A percentile compares a stretch with the other conserved stretches of the same genome.
Conservation (phyloP, 2,113 vertebrate species). For the Vimba vimba region DNA sequence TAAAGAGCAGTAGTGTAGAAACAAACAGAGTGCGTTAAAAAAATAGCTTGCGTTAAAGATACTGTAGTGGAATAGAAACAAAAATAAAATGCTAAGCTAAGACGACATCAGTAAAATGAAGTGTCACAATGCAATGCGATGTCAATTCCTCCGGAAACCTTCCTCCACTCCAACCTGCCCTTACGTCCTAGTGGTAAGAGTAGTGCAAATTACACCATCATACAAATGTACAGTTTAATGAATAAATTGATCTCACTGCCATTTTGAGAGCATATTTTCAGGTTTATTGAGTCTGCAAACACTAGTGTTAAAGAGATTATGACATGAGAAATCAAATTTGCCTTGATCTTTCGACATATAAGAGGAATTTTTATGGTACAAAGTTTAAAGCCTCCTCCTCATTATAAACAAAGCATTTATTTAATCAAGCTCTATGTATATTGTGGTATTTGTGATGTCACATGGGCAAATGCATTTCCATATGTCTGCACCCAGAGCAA, state of each 20-base stretch:
- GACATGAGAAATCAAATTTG: no score
- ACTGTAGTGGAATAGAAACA: neutral
- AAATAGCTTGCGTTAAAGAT: neutral
- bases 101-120: neutral
- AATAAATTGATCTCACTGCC: neutral
- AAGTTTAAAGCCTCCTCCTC: no score
- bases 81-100: constrained; percentile 5
- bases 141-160: neutral
- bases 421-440: no score
- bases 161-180: neutral
- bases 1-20: constrained; percentile 3
- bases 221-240: neutral
- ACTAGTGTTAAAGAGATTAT: neutral
- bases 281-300: neutral
- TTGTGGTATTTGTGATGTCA: no score
- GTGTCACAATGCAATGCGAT: neutral
- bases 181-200: neutral
- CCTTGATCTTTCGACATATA: no score
- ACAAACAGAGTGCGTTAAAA: constrained; percentile 2
- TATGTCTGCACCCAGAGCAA: no score
- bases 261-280: neutral
- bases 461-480: no score
- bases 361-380: no score
- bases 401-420: no score
- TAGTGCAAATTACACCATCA: neutral